A percentile compares a stretch with the other conserved stretches of the same genome.
These are phyloP conservation scores for Alauda arvensis DNA, from an alignment of 2,797 vertebrate species.

Conservation along the genomic window DNA sequence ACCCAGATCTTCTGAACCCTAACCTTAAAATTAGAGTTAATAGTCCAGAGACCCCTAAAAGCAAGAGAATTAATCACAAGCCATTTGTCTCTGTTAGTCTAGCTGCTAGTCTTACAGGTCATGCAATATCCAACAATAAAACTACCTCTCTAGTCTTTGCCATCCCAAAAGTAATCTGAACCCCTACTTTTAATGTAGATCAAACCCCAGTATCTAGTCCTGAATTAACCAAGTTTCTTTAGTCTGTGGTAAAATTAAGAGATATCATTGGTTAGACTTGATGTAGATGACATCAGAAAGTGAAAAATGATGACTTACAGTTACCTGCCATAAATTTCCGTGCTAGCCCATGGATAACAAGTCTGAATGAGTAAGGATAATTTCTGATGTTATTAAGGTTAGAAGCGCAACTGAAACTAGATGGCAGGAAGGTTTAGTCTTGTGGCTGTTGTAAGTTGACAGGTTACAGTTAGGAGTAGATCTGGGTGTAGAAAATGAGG, in stretches of 20 bases:
- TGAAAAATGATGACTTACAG: background rate
- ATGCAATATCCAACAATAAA: background rate
- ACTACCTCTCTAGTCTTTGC: background rate
- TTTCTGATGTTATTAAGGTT: background rate
- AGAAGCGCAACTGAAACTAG: constrained; percentile 1
- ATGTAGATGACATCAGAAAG: background rate
- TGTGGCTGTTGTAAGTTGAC: background rate
- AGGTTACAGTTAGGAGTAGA: background rate
- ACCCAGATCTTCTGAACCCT: constrained; percentile 51
- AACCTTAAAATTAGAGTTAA: constrained; percentile 56
- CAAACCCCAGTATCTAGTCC: background rate
- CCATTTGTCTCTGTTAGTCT: constrained; percentile 24
- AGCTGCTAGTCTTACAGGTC: constrained; percentile 7
- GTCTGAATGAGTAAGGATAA: background rate
- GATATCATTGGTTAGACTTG: background rate
- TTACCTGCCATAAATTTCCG: background rate
- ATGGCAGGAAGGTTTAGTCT: background rate
- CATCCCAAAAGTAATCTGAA: background rate
- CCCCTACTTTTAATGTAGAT: background rate
- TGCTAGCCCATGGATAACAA: background rate
- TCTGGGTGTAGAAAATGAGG: constrained; percentile 1
- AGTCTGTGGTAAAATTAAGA: background rate
- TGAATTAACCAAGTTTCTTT: background rate
- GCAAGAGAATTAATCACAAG: constrained; percentile 34
- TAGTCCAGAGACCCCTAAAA: constrained; percentile 40